Percentiles rank a stretch among this genome's conserved stretches.
phyloP scores from a whole-genome alignment of 2,888 invertebrate genomes.

The Tupiocoris notatus region DNA sequence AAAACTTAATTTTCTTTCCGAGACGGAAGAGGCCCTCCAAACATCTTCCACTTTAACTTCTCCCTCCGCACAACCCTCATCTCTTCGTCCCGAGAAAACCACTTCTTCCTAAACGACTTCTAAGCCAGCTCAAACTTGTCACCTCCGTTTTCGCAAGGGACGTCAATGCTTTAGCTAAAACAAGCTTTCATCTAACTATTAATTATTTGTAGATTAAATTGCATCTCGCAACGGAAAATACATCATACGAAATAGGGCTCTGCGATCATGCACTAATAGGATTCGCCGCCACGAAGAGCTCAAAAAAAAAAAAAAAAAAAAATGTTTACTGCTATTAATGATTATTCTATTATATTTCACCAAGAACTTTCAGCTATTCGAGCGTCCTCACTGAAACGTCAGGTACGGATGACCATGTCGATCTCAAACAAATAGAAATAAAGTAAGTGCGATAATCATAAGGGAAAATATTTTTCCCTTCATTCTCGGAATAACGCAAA shows the following conservation, averaged over 20 bases:
- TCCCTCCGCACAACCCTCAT: not conserved
- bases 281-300: too few species aligned
- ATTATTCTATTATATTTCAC: too few species aligned
- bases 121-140: conserved; percentile 1
- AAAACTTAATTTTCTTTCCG: conserved; percentile 39
- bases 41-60: not conserved
- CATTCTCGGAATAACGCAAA: not conserved
- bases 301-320: too few species aligned
- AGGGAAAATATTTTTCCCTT: not conserved
- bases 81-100: not conserved
- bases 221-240: too few species aligned
- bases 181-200: conserved; percentile 33
- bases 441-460: not conserved
- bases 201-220: conserved; percentile 35
- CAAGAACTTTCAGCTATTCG: too few species aligned
- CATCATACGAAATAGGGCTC: too few species aligned
- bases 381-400: too few species aligned
- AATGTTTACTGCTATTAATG: too few species aligned
- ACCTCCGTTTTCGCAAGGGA: not conserved
- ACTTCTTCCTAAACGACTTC: conserved; percentile 17
- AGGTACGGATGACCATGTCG: too few species aligned
- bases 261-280: too few species aligned
- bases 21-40: not conserved
- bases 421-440: too few species aligned
- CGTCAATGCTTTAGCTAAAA: conserved; percentile 5